A percentile compares a stretch with the other conserved stretches of the same genome.
phyloP scores from a whole-genome alignment of 2,888 invertebrate genomes.

The Rotaria macrura region DNA sequence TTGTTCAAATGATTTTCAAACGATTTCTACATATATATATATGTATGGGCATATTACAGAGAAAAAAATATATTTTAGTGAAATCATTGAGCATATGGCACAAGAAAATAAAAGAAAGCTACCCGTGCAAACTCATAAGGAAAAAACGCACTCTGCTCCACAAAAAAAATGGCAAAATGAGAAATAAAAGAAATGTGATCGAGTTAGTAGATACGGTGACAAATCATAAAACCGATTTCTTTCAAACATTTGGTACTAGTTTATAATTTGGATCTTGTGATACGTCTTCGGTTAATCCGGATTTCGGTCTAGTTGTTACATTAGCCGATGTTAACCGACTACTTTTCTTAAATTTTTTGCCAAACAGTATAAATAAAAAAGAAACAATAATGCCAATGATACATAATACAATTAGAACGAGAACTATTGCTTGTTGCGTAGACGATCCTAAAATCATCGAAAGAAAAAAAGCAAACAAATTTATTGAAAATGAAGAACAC shows the following conservation, averaged over 20 bases:
- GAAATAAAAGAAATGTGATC: neutral
- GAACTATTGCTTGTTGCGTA: neutral
- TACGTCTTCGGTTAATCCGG: neutral
- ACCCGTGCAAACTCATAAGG: neutral
- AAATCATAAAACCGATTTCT: neutral
- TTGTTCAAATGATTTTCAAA: no score
- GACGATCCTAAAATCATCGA: neutral
- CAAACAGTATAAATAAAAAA: neutral
- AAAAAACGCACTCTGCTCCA: neutral
- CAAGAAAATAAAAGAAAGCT: neutral
- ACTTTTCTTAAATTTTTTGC: neutral
- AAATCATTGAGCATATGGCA: neutral
- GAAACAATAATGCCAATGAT: neutral
- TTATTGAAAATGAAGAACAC: neutral
- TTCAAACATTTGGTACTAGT: slow-evolving; percentile 7
- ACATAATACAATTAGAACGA: neutral
- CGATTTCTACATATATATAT: neutral
- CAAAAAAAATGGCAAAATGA: neutral
- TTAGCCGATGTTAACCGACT: neutral
- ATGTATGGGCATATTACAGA: neutral
- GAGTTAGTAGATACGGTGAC: neutral
- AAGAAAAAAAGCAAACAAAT: neutral
- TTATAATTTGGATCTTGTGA: neutral
- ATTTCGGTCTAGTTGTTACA: neutral
- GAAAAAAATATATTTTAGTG: neutral